phyloP scores from a whole-genome alignment of 2,888 invertebrate species.

The Apamea anceps region DNA sequence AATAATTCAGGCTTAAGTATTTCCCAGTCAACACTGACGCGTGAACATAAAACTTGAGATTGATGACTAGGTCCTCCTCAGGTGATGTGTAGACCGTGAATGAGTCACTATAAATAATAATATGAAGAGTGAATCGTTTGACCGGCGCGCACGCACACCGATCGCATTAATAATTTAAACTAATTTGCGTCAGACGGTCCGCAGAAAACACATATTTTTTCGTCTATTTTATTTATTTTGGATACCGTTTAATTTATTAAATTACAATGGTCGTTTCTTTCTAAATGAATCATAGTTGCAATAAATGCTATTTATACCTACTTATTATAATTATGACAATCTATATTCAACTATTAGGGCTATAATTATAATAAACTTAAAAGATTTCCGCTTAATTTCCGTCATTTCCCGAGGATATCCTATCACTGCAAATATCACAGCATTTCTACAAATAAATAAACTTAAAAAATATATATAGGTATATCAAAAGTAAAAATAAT shows the following conservation, averaged over 20 bases:
- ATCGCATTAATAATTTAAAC: constrained; percentile 58
- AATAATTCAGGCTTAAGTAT: constrained; percentile 6
- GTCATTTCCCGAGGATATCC: background rate
- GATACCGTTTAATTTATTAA: constrained; percentile 30
- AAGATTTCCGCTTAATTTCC: background rate
- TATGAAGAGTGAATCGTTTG: constrained; percentile 37
- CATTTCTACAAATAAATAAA: background rate
- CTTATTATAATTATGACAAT: background rate
- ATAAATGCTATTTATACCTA: background rate
- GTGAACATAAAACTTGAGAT: constrained; percentile 5
- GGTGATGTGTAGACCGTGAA: constrained; percentile 37
- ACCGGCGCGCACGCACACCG: constrained; percentile 27
- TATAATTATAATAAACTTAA: background rate
- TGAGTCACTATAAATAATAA: constrained; percentile 56
- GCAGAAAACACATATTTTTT: constrained; percentile 39
- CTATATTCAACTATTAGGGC: too few species aligned
- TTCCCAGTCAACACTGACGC: background rate
- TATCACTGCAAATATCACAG: background rate
- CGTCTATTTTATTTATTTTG: constrained; percentile 59
- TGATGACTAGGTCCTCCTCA: constrained; percentile 17
- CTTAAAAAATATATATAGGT: background rate
- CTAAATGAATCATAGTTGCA: background rate
- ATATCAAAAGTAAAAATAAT: background rate
- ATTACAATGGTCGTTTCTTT: background rate
- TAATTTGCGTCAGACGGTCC: constrained; percentile 65